Evolutionary conservation across 2,888 invertebrate species (phyloP), one percentile per base, ranked within the genome.

Genomic region (Polymixis flavicincta): DNA sequence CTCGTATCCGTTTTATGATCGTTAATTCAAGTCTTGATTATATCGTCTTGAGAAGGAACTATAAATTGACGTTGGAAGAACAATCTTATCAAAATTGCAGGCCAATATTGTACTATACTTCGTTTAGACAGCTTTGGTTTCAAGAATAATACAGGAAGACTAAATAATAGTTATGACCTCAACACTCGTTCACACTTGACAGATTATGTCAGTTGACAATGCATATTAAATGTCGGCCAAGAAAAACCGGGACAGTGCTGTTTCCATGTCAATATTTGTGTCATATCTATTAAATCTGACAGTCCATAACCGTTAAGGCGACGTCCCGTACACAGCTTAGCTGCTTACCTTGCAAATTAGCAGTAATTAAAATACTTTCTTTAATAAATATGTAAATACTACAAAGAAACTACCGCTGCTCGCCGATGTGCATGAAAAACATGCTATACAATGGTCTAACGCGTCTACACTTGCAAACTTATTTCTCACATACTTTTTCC

Each of bases 361-460:
- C 76, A 77, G 72, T 83, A 92, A 92, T 93, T 91, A 92, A 66
- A 64, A 86, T 66, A 87, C 92, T 93, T 92, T 93, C 92, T 82
- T 63, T 89, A 89, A 90, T 89, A 89, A 91, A 91, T 37, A 37
- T 37, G 37, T 37, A 37, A 37, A 5, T 85, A 86, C 83, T 75
- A 50, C 87, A 87, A 91, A 89, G 92, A 93, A 93, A 93, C 83
- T 89, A 73, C 76, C 60, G 61, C 76, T 80, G 82, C 78, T 54
- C 73, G 80, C 65, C 86, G 84, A 81, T 85, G 86, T 90, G 92
- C 92, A 92, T 92, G 89, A 92, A 91, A 88, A 85, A 74, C 71
- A 67, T 77, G 75, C 78, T 64, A 67, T 66, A 28, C 25, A 59
- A 74, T 55, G 65, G 54, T 84, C 74, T 76, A 77, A 60, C 77